phyloP scores from a whole-genome alignment of 2,888 invertebrate genomes.

The Melanargia galathea region DNA sequence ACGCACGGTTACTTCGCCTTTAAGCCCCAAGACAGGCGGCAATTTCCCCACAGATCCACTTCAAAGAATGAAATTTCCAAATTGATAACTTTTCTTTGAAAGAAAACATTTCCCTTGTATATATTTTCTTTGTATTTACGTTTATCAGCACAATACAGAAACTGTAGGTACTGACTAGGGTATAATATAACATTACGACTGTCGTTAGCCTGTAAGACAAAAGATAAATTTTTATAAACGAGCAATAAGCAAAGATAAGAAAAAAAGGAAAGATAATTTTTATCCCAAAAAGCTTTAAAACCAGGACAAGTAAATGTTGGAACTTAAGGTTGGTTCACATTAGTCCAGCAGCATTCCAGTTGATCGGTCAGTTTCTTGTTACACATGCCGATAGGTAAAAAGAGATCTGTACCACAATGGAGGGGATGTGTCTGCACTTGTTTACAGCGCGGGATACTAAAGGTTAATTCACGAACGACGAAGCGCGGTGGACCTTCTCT shows the following conservation, averaged over 20 bases:
- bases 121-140: slow-evolving; percentile 12
- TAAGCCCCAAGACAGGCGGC: not conserved
- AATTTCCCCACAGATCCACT: not conserved
- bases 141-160: not conserved
- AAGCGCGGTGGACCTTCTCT: no score
- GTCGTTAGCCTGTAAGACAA: slow-evolving; percentile 1
- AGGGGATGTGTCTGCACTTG: no score
- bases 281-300: not conserved
- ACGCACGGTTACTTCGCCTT: not conserved
- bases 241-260: slow-evolving; percentile 1
- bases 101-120: not conserved
- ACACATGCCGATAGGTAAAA: no score
- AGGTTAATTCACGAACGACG: no score
- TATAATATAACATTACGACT: not conserved
- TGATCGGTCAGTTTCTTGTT: no score
- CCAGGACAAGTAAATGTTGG: not conserved
- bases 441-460: no score
- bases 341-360: not conserved
- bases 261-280: not conserved
- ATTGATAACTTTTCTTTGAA: slow-evolving; percentile 6
- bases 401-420: no score
- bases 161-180: not conserved
- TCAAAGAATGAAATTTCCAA: not conserved
- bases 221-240: slow-evolving; percentile 12
- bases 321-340: not conserved